Evolutionary conservation across 2,797 vertebrate species (phyloP).

Genomic region (Artibeus jamaicensis): DNA sequence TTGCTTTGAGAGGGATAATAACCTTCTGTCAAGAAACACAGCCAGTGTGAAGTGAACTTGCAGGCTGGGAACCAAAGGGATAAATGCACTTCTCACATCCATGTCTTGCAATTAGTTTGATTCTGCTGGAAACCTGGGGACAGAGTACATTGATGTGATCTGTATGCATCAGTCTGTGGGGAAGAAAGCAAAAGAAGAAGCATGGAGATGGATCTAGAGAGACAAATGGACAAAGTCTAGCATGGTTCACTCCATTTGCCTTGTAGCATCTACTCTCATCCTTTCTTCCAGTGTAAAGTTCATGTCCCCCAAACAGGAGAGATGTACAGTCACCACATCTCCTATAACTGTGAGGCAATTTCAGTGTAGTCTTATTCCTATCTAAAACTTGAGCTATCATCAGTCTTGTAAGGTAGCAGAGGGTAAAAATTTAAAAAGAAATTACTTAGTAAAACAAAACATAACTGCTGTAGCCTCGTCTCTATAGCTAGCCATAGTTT

Average conservation of each 20-base stretch:
- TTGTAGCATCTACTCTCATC: not conserved
- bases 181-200: not conserved
- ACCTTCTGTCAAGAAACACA: not conserved
- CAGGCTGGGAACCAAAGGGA: not conserved
- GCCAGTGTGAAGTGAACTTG: not conserved
- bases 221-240: not conserved
- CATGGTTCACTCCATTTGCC: not conserved
- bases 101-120: not conserved
- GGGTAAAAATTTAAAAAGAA: not conserved
- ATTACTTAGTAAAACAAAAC: not conserved
- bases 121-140: not conserved
- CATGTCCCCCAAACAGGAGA: not conserved
- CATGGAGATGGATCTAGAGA: not conserved
- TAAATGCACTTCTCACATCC: not conserved
- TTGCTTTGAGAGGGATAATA: not conserved
- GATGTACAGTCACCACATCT: not conserved
- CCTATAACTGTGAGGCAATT: not conserved
- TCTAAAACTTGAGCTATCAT: not conserved
- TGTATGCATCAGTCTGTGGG: not conserved
- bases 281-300: not conserved
- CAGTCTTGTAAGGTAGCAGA: not conserved
- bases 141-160: not conserved
- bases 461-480: not conserved
- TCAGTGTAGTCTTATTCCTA: not conserved
- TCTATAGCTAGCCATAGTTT: not conserved